These are phyloP conservation scores for Drosophila ogumai DNA, from an alignment of 1,140 invertebrate species.

Conservation along the genomic window DNA sequence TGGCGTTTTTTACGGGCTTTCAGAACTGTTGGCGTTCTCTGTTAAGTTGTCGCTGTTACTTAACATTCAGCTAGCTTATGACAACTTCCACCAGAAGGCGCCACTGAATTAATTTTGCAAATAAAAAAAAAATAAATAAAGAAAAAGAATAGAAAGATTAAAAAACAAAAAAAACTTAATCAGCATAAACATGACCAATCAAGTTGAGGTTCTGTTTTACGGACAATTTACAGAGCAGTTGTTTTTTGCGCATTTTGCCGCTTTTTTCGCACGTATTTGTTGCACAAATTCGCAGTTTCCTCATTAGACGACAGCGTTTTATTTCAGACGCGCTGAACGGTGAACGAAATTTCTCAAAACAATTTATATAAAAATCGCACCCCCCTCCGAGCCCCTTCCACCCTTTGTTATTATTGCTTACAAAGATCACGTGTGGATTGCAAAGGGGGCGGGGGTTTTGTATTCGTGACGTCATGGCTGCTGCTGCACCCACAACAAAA, in stretches of 20 bases:
- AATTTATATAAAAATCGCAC: conserved; percentile 48
- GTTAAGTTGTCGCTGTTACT: too few species aligned
- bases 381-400: not conserved
- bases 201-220: conserved; percentile 9
- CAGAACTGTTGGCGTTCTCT: too few species aligned
- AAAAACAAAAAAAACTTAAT: conserved; percentile 2
- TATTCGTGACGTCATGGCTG: conserved; percentile 28
- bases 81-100: too few species aligned
- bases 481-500: conserved; percentile 43
- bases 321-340: conserved; percentile 36
- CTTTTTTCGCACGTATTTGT: conserved; percentile 64
- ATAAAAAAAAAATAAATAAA: not conserved
- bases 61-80: too few species aligned
- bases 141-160: not conserved
- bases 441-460: not conserved
- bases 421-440: conserved; percentile 33
- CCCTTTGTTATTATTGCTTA: not conserved
- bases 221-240: conserved; percentile 25
- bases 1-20: not conserved
- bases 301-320: conserved; percentile 60
- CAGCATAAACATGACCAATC: conserved; percentile 13
- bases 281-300: conserved; percentile 74
- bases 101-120: not conserved
- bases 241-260: conserved; percentile 6
- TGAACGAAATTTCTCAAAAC: conserved; percentile 39